These are phyloP conservation scores for Cossypha dichroa DNA, from an alignment of 2,797 vertebrate genomes.

Conservation along the genomic window DNA sequence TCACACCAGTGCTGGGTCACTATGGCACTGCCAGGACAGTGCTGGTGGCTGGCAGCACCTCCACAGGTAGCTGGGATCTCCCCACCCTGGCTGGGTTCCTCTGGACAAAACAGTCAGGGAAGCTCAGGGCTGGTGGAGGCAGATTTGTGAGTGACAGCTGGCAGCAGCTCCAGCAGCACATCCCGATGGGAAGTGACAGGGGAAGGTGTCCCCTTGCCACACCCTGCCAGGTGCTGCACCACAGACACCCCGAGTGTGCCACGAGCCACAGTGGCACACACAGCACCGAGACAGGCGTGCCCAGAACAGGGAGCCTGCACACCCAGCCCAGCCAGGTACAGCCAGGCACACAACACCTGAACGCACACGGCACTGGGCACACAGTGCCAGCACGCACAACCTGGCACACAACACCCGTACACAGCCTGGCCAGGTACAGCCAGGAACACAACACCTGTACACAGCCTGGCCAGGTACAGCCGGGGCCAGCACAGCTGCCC, in stretches of 20 bases:
- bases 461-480: background rate
- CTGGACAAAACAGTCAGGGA: background rate
- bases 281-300: accelerated
- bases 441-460: background rate
- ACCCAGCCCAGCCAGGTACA: background rate
- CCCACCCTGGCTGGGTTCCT: accelerated
- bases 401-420: background rate
- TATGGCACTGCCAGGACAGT: background rate
- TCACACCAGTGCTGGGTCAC: background rate
- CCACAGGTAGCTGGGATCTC: background rate
- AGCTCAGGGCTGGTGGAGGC: accelerated
- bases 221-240: background rate
- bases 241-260: accelerated
- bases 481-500: background rate
- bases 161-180: background rate
- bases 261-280: background rate
- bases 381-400: accelerated
- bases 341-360: accelerated
- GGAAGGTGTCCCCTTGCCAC: background rate
- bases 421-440: background rate
- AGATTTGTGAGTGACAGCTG: accelerated
- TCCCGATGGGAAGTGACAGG: accelerated
- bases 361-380: accelerated
- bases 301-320: background rate
- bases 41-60: background rate